These are phyloP conservation scores for Poecilia picta DNA, from an alignment of 2,797 vertebrate genomes.

Conservation along the genomic window DNA sequence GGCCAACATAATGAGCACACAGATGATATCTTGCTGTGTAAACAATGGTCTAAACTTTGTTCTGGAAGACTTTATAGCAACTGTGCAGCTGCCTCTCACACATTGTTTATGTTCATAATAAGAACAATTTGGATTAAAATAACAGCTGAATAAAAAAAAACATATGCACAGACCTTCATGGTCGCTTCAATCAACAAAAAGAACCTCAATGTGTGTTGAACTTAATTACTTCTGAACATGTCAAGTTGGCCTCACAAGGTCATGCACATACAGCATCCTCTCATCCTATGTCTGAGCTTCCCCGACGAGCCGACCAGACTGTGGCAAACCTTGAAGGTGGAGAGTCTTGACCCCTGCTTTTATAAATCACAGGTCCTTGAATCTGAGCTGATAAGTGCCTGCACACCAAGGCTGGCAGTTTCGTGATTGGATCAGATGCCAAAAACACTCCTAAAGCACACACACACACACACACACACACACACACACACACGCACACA, in stretches of 20 bases:
- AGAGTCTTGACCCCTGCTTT: conserved; percentile 56
- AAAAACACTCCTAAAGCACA: not conserved
- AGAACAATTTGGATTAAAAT: conserved; percentile 1
- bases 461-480: not conserved
- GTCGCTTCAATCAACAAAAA: conserved; percentile 11
- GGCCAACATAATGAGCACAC: not conserved
- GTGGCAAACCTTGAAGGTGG: conserved; percentile 51
- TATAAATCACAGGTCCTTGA: conserved; percentile 59
- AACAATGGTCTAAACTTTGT: conserved; percentile 3
- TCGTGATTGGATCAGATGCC: conserved; percentile 11
- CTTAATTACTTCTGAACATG: conserved; percentile 50
- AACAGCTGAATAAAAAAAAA: not conserved
- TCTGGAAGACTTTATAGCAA: not conserved
- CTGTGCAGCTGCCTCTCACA: not conserved
- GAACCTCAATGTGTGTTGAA: conserved; percentile 28
- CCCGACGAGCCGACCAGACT: conserved; percentile 5
- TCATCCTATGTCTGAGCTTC: conserved; percentile 7
- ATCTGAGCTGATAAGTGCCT: conserved; percentile 54
- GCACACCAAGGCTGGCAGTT: conserved; percentile 48
- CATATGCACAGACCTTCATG: not conserved
- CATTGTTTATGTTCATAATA: not conserved
- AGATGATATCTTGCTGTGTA: not conserved
- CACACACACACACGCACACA: not conserved
- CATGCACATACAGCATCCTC: conserved; percentile 13
- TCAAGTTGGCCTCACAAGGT: conserved; percentile 58